Percentiles rank a stretch among this genome's conserved stretches.
Conservation (phyloP, 2,888 invertebrate genomes). For the Pasiphila rectangulata region DNA sequence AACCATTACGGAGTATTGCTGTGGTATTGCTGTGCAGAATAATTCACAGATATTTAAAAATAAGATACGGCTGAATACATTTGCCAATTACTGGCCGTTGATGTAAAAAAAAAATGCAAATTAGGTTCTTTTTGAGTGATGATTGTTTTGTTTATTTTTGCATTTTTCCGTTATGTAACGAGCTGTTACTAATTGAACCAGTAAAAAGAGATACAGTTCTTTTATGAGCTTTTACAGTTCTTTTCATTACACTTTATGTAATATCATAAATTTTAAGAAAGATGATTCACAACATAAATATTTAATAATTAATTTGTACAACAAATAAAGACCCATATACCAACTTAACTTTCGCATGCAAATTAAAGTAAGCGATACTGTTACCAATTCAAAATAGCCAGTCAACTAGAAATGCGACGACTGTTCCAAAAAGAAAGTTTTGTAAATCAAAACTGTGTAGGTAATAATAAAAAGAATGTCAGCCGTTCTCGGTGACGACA, state of each 20-base stretch:
- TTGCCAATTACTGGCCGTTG: constrained; percentile 8
- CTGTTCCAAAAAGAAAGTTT: constrained; percentile 35
- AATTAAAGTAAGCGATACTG: not conserved
- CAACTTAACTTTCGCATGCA: not conserved
- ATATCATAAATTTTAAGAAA: not conserved
- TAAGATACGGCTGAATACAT: constrained; percentile 11
- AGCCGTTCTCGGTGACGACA: constrained; percentile 55
- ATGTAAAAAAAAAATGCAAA: constrained; percentile 19
- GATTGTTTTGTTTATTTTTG: constrained; percentile 13
- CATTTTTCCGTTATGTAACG: constrained; percentile 20
- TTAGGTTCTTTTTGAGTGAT: constrained; percentile 24
- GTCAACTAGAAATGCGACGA: constrained; percentile 30
- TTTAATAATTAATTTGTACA: too few species aligned
- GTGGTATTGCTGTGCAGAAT: constrained; percentile 7
- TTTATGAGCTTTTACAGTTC: constrained; percentile 5
- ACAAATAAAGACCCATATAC: too few species aligned
- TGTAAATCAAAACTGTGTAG: constrained; percentile 33
- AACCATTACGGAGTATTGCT: constrained; percentile 8
- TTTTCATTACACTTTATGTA: not conserved
- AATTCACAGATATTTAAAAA: constrained; percentile 8
- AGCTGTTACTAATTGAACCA: constrained; percentile 15
- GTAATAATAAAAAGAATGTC: constrained; percentile 57
- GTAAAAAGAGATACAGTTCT: constrained; percentile 1
- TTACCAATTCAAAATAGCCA: constrained; percentile 12
- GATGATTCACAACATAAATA: not conserved